Percentiles rank a stretch among this genome's conserved stretches.
Evolutionary conservation across 2,797 vertebrate genomes (phyloP).

Genomic region (Fratercula arctica): DNA sequence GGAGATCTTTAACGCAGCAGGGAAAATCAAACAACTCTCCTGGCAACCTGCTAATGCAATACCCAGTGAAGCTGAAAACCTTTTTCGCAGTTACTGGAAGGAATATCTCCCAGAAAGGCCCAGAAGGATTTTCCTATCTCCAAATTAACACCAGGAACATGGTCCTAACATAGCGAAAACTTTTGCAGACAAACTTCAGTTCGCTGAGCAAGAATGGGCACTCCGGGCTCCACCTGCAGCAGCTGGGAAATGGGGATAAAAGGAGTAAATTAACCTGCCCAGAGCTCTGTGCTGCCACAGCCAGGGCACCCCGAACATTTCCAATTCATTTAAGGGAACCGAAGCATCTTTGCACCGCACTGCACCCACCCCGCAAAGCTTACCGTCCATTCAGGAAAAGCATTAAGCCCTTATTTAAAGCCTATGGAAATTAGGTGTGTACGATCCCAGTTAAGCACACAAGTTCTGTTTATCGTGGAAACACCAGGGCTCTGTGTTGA

Average conservation of each 20-base stretch:
- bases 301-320: not conserved
- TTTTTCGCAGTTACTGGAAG: not conserved
- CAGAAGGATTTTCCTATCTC: not conserved
- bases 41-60: not conserved
- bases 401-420: not conserved
- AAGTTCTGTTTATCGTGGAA: fast-evolving
- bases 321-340: fast-evolving
- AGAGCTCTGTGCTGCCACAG: not conserved
- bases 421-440: fast-evolving
- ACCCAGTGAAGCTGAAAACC: not conserved
- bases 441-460: not conserved
- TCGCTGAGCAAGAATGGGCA: not conserved
- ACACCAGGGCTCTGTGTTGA: fast-evolving
- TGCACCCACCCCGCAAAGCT: not conserved
- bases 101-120: not conserved
- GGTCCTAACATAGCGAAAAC: not conserved
- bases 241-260: not conserved
- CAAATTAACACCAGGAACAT: not conserved
- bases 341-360: not conserved
- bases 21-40: not conserved
- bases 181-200: not conserved
- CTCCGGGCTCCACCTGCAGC: not conserved
- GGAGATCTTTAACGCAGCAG: not conserved
- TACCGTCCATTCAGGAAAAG: not conserved
- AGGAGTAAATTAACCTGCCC: not conserved